Percentiles rank a stretch among this genome's conserved stretches.
Evolutionary conservation across 2,113 vertebrate species (phyloP).

Genomic region (Ancistrus triradiatus): DNA sequence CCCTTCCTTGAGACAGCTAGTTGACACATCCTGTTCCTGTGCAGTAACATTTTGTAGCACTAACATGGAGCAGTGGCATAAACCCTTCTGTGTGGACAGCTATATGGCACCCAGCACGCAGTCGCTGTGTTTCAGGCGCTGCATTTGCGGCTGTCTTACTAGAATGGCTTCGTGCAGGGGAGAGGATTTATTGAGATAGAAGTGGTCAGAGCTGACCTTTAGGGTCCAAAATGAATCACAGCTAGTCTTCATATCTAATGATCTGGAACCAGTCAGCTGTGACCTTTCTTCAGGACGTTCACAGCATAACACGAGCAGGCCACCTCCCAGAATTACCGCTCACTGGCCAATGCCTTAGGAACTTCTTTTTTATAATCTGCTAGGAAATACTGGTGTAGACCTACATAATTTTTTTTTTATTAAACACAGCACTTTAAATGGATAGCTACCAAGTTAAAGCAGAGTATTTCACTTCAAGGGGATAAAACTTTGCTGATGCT

Average conservation of each 20-base stretch:
- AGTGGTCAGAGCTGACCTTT: constrained; percentile 66
- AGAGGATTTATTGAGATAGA: constrained; percentile 47
- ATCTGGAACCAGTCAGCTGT: constrained; percentile 66
- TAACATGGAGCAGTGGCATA: constrained; percentile 29
- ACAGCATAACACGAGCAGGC: constrained; percentile 40
- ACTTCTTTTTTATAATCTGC: too few relatives aligned
- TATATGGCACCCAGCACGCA: neutral
- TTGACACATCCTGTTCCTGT: constrained; percentile 21
- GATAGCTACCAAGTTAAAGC: too few relatives aligned
- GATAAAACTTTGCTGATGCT: too few relatives aligned
- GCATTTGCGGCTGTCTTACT: constrained; percentile 1
- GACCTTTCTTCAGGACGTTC: constrained; percentile 66
- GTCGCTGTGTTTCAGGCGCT: neutral
- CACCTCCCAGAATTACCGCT: constrained; percentile 19
- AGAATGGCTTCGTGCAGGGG: neutral
- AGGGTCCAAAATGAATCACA: constrained; percentile 62
- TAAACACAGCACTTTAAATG: too few relatives aligned
- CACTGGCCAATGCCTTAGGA: too few relatives aligned
- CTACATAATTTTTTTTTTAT: too few relatives aligned
- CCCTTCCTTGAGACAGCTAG: constrained; percentile 18
- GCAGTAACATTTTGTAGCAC: constrained; percentile 29
- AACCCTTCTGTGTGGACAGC: constrained; percentile 9
- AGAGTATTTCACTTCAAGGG: too few relatives aligned
- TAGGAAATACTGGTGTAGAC: too few relatives aligned
- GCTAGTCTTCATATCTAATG: constrained; percentile 70